Evolutionary conservation across 2,113 vertebrate species (phyloP).

Genomic region (Alethe castanea): DNA sequence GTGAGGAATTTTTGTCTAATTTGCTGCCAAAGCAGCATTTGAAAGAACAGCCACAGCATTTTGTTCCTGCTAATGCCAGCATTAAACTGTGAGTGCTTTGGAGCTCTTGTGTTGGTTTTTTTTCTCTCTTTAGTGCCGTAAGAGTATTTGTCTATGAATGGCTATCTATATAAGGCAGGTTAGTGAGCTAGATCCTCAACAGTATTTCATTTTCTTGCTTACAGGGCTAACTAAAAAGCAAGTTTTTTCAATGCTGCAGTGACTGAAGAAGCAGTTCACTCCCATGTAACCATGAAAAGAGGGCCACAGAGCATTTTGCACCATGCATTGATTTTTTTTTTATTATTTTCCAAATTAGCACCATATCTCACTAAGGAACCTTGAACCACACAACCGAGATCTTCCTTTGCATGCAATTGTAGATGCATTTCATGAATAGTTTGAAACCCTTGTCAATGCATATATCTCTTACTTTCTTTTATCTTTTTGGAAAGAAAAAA

Average conservation of each 20-base stretch:
- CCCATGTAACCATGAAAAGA: conserved; percentile 92
- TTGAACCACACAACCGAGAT: conserved; percentile 81
- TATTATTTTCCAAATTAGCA: conserved; percentile 79
- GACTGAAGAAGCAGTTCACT: conserved; percentile 96
- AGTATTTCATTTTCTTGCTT: conserved; percentile 98
- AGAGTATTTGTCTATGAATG: conserved; percentile 64
- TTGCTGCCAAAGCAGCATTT: conserved; percentile 15
- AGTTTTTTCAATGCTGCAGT: conserved; percentile 95
- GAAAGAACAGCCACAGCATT: conserved; percentile 1
- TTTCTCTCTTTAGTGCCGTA: conserved; percentile 22
- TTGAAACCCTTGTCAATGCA: conserved; percentile 90
- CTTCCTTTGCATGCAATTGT: conserved; percentile 94
- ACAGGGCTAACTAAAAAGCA: conserved; percentile 99
- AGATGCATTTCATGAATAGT: conserved; percentile 88
- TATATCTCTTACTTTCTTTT: conserved; percentile 78
- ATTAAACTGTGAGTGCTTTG: conserved; percentile 51
- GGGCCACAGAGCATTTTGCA: conserved; percentile 87
- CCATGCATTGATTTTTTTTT: conserved; percentile 84
- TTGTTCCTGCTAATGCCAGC: conserved; percentile 49
- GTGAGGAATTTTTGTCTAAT: neutral
- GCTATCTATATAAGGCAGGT: conserved; percentile 82
- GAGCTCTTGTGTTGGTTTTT: conserved; percentile 15
- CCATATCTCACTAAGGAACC: conserved; percentile 87
- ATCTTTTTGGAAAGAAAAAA: conserved; percentile 69
- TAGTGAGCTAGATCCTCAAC: conserved; percentile 88